phyloP scores from a whole-genome alignment of 2,113 vertebrate species.

The Ibidorhyncha struthersii region DNA sequence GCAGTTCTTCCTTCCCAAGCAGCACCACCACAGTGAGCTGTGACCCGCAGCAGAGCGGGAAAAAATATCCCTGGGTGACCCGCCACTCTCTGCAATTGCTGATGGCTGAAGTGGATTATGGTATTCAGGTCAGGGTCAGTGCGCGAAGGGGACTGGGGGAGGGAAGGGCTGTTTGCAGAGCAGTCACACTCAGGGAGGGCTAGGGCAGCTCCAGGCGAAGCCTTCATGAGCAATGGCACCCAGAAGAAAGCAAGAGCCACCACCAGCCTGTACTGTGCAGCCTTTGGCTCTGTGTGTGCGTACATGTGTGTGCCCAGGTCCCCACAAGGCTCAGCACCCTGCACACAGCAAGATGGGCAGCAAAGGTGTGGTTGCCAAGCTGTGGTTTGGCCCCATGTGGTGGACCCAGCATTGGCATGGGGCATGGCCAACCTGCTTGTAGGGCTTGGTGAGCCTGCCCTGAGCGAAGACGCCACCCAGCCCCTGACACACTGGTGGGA shows the following conservation, averaged over 20 bases:
- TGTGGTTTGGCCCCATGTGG: rapidly evolving
- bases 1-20: neutral
- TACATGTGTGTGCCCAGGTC: rapidly evolving
- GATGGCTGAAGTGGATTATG: constrained; percentile 25
- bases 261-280: too few species aligned
- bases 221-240: rapidly evolving
- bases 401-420: rapidly evolving
- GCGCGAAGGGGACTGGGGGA: rapidly evolving
- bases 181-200: rapidly evolving
- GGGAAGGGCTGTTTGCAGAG: neutral
- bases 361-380: neutral
- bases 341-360: rapidly evolving
- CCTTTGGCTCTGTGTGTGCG: neutral
- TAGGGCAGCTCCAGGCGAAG: neutral
- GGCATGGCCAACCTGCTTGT: neutral
- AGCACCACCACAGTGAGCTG: neutral
- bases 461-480: neutral
- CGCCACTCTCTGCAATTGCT: neutral
- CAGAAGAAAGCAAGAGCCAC: rapidly evolving
- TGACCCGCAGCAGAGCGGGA: neutral
- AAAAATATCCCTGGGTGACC: constrained; percentile 1
- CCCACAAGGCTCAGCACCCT: rapidly evolving
- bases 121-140: constrained; percentile 37
- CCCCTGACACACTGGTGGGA: rapidly evolving
- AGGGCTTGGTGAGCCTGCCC: neutral